These are phyloP conservation scores for Dryococelus australis DNA, from an alignment of 2,888 invertebrate genomes.

Conservation along the genomic window DNA sequence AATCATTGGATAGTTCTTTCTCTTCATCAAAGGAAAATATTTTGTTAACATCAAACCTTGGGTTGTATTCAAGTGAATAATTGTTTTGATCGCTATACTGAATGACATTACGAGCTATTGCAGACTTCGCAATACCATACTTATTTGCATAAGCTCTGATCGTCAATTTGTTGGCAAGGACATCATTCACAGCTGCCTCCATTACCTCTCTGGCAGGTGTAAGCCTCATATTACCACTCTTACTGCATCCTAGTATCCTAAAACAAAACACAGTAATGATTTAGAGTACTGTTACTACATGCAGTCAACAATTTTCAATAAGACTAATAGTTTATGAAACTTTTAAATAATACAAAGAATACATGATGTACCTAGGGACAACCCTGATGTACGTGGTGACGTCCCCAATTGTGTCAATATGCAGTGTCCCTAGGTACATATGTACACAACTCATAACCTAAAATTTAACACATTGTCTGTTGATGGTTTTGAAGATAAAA, in stretches of 20 bases:
- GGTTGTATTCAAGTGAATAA: background rate
- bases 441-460: constrained; percentile 3
- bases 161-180: background rate
- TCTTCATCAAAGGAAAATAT: constrained; percentile 44
- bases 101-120: background rate
- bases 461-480: background rate
- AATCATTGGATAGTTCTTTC: constrained; percentile 42
- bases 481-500: background rate
- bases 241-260: background rate
- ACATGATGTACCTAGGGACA: constrained; percentile 1
- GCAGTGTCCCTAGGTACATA: background rate
- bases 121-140: background rate
- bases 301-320: background rate
- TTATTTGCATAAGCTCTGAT: background rate
- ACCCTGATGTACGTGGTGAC: background rate
- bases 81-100: background rate
- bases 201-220: background rate
- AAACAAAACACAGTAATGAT: background rate
- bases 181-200: background rate
- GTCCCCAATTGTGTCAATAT: background rate
- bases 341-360: background rate
- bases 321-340: background rate
- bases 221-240: background rate
- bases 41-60: constrained; percentile 25
- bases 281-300: background rate